Percentiles rank a stretch among this genome's conserved stretches.
phyloP scores from a whole-genome alignment of 2,888 invertebrate genomes.

The Melinaea marsaeus region DNA sequence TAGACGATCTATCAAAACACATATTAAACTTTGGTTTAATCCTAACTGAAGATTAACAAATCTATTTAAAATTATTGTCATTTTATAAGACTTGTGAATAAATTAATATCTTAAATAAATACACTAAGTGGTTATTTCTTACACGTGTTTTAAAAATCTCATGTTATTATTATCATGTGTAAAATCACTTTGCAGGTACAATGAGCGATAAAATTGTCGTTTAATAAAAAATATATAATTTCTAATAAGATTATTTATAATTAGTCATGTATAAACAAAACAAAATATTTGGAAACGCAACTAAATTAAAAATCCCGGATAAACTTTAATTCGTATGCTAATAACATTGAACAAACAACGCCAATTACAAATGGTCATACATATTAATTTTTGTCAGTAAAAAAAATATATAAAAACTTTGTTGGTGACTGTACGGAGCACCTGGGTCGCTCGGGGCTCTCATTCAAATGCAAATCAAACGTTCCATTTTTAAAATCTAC shows the following conservation, averaged over 20 bases:
- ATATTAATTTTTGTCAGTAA: conserved; percentile 50
- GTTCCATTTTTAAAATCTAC: conserved; percentile 79
- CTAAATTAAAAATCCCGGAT: conserved; percentile 24
- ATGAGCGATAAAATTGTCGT: conserved; percentile 36
- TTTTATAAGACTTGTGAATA: background rate
- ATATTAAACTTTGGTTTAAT: too few species aligned
- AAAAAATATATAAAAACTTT: conserved; percentile 49
- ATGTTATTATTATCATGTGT: conserved; percentile 47
- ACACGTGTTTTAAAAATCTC: conserved; percentile 53
- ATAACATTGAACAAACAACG: conserved; percentile 43
- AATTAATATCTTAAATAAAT: conserved; percentile 5
- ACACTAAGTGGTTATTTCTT: conserved; percentile 21
- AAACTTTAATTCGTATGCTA: conserved; percentile 49
- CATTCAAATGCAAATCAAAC: conserved; percentile 79
- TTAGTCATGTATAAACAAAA: conserved; percentile 8
- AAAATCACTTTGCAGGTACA: conserved; percentile 60
- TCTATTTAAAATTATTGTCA: too few species aligned
- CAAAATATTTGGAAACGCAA: conserved; percentile 31
- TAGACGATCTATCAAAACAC: too few species aligned
- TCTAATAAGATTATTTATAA: background rate
- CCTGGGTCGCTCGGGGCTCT: conserved; percentile 77
- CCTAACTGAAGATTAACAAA: too few species aligned
- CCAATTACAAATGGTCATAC: conserved; percentile 61
- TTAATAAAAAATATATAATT: background rate
- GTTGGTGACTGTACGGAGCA: conserved; percentile 70